These are phyloP conservation scores for Corythornis madagascariensis DNA, from an alignment of 2,113 vertebrate genomes.

Conservation along the genomic window DNA sequence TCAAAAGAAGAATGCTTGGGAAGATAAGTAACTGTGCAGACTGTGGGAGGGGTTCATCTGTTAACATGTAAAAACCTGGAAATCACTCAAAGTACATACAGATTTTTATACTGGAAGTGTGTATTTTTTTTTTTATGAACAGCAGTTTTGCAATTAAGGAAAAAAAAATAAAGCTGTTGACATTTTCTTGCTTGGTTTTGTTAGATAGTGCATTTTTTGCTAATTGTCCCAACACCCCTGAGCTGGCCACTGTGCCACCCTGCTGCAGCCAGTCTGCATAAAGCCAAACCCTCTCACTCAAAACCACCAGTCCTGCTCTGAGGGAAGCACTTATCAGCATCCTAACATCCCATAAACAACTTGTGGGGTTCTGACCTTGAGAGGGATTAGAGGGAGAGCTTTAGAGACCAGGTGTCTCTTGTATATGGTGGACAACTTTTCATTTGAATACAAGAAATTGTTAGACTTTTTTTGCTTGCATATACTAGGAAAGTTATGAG, in stretches of 20 bases:
- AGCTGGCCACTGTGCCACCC: neutral
- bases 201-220: neutral
- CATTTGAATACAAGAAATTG: neutral
- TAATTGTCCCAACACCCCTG: neutral
- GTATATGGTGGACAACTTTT: neutral
- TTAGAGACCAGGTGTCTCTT: neutral
- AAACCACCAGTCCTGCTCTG: neutral
- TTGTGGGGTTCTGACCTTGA: neutral
- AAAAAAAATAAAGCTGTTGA: neutral
- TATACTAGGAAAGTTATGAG: neutral
- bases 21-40: neutral
- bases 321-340: neutral
- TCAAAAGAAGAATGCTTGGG: conserved; percentile 1
- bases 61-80: neutral
- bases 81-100: neutral
- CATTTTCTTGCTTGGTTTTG: neutral
- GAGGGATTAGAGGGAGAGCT: neutral
- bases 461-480: neutral
- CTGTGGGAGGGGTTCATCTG: neutral
- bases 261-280: fast-evolving
- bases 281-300: fast-evolving
- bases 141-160: neutral
- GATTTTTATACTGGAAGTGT: neutral
- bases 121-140: neutral
- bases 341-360: neutral